These are phyloP conservation scores for Charanyca ferruginea DNA, from an alignment of 2,888 invertebrate species.

Conservation along the genomic window DNA sequence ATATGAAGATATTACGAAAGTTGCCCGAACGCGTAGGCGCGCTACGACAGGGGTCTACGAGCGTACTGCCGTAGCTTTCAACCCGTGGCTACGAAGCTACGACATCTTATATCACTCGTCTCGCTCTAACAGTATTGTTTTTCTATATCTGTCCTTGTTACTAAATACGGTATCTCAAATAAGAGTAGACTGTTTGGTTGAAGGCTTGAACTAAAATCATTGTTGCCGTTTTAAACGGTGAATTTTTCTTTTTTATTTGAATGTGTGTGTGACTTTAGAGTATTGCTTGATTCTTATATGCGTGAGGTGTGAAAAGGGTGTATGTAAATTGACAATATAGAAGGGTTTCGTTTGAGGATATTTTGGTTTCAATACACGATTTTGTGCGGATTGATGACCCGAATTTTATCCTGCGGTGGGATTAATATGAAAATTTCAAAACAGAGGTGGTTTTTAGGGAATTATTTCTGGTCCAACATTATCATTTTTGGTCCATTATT, in stretches of 20 bases:
- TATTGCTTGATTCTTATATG: slow-evolving; percentile 47
- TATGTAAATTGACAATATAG: slow-evolving; percentile 63
- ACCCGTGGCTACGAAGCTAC: slow-evolving; percentile 72
- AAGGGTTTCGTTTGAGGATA: slow-evolving; percentile 50
- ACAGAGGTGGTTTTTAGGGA: slow-evolving; percentile 47
- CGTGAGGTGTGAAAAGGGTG: slow-evolving; percentile 61
- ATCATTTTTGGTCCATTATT: slow-evolving; percentile 21
- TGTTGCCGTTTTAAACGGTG: slow-evolving; percentile 81
- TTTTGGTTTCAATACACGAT: slow-evolving; percentile 53
- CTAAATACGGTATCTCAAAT: slow-evolving; percentile 78
- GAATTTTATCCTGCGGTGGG: slow-evolving; percentile 23
- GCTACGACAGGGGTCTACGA: slow-evolving; percentile 81
- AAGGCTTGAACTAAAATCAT: slow-evolving; percentile 83
- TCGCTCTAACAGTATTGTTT: slow-evolving; percentile 53
- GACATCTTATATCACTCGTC: slow-evolving; percentile 63
- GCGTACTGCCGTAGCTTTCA: slow-evolving; percentile 80
- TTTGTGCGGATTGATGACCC: slow-evolving; percentile 49
- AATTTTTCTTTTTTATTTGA: slow-evolving; percentile 62
- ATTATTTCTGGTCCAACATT: slow-evolving; percentile 29
- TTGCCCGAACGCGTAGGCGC: slow-evolving; percentile 75
- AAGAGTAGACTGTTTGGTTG: slow-evolving; percentile 80
- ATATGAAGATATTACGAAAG: slow-evolving; percentile 52
- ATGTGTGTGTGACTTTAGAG: slow-evolving; percentile 57
- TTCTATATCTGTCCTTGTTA: slow-evolving; percentile 70
- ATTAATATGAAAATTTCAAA: slow-evolving; percentile 43